phyloP scores from a whole-genome alignment of 2,113 vertebrate genomes.

The Thermophis baileyi region DNA sequence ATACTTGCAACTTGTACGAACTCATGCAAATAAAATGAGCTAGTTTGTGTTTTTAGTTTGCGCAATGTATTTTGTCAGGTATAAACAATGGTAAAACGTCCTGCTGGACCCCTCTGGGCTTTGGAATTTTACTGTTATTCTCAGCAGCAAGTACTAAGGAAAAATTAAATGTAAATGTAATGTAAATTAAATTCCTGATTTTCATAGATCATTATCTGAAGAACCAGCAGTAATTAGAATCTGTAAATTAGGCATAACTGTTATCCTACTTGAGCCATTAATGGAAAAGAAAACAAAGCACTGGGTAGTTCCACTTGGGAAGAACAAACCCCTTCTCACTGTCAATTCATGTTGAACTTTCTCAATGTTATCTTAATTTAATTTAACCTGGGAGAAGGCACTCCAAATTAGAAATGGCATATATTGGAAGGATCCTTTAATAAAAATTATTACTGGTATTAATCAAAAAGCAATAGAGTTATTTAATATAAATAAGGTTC shows the following conservation, averaged over 20 bases:
- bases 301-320: neutral
- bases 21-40: neutral
- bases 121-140: neutral
- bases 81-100: neutral
- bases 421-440: neutral
- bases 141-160: neutral
- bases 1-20: neutral
- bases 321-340: neutral
- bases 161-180: neutral
- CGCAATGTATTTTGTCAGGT: neutral
- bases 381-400: neutral
- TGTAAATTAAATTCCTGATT: neutral
- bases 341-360: neutral
- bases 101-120: neutral
- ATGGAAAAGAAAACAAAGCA: neutral
- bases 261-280: neutral
- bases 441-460: neutral
- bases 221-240: neutral
- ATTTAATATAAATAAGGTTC: neutral
- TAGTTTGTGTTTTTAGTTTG: neutral
- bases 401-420: neutral
- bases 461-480: neutral
- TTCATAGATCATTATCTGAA: neutral
- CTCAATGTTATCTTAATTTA: neutral
- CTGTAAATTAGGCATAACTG: neutral